Evolutionary conservation across 2,888 invertebrate species (phyloP), one percentile per base, ranked within the genome.

Genomic region (Tetramorium bicarinatum): DNA sequence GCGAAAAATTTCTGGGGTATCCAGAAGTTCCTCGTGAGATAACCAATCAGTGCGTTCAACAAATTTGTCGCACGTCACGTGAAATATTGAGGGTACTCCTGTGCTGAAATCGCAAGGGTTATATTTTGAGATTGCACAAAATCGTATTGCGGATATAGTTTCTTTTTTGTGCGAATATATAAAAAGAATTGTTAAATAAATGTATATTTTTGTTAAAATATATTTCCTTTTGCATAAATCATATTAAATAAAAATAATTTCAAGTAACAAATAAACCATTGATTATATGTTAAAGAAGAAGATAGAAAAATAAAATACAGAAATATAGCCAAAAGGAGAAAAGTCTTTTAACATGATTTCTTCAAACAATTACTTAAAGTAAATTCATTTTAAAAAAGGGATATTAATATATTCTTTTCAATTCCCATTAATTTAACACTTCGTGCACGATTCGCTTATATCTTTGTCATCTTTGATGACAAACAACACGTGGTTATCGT

Each of bases 401-500:
- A 8, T 34, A 34, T 21, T 34, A 34, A 21, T 61, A n/a, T n/a
- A 13, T 52, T 25, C 4, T 52, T 52, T 67, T 41, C 25, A 25
- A 34, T 34, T 38, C 11, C 1, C 0, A 41, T 64, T 25, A 34
- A n/a, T 44, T 54, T 47, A 64, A 44, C 54, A 44, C 11, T 71
- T 54, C 21, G 29, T 49, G 54, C 56, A 44, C 3, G 6, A 21
- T 18, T 29, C n/a, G 54, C 29, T 77, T 29, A 54, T n/a, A 34
- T 52, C 25, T 54, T 18, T 44, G 54, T 71, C n/a, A 29, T 44
- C 15, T 29, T 9, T 21, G 8, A 44, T 7, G 41, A 41, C 52
- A 41, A 54, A 69, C 54, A 56, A 69, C 34, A 71, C 56, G 8
- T 29, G 41, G 38, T 83, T 81, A 84, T 81, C 81, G n/a, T 34